Conservation (phyloP, 2,888 invertebrate genomes). For the Habroteleia sp. region DNA sequence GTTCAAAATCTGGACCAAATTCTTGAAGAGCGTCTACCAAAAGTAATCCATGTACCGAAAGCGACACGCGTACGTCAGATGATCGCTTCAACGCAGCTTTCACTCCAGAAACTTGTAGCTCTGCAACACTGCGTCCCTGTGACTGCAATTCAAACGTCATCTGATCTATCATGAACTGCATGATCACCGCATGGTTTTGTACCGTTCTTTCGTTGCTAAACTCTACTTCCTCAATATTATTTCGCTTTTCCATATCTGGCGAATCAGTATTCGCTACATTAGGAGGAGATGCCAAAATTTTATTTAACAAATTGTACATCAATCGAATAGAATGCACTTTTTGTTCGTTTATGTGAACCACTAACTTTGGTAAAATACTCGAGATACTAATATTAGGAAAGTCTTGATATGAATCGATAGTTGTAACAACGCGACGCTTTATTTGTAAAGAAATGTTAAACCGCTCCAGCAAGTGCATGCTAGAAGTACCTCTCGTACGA, state of each 20-base stretch:
- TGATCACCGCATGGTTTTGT: conserved; percentile 84
- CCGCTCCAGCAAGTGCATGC: conserved; percentile 91
- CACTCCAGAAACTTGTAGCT: conserved; percentile 95
- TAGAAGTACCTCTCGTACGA: conserved; percentile 90
- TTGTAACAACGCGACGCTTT: conserved; percentile 90
- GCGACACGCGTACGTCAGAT: conserved; percentile 88
- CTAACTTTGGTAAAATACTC: conserved; percentile 92
- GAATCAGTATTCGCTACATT: conserved; percentile 60
- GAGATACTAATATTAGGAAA: conserved; percentile 92
- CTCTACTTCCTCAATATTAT: conserved; percentile 66
- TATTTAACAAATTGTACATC: conserved; percentile 82
- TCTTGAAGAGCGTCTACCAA: conserved; percentile 97
- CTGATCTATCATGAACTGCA: conserved; percentile 93
- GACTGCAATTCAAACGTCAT: conserved; percentile 91
- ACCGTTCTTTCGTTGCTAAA: conserved; percentile 71
- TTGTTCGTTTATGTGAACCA: conserved; percentile 94
- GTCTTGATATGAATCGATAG: conserved; percentile 87
- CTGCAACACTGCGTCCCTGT: conserved; percentile 93
- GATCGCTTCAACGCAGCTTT: conserved; percentile 88
- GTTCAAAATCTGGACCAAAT: conserved; percentile 96
- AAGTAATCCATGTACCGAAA: conserved; percentile 95
- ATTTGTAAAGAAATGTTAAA: conserved; percentile 85
- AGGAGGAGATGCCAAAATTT: conserved; percentile 65
- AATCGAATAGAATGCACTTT: conserved; percentile 88
- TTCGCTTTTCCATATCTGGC: conserved; percentile 75